Evolutionary conservation across 1,140 invertebrate species (phyloP), one percentile per base, ranked within the genome.

Genomic region (Aphidius gifuensis): DNA sequence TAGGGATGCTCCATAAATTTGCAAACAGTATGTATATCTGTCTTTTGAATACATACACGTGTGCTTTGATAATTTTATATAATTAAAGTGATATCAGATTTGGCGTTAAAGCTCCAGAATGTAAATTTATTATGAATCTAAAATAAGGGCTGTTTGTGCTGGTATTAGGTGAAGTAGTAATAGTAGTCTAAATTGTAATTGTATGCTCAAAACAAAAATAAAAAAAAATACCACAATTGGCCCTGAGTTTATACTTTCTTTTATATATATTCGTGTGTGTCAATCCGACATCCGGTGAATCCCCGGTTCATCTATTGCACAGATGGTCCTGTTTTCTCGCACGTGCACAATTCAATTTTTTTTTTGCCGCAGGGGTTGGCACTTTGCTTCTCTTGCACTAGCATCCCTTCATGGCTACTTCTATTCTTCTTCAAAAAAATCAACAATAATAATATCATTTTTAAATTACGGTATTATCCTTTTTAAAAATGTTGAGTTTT

Each of bases 261-360:
- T 38, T 23, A 48, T 48, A 43, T 42, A 51, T 9, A 32, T 32
- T 32, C 11, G 60, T 48, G 49, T 66, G 57, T 62, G 61, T 67
- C 66, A 62, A 67, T 67, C 61, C 63, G 62, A 67, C 66, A 67
- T 67, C 66, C 66, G 66, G 62, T 40, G 62, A 67, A 67, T 67
- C 62, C 47, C 59, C 43, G 49, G 23, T 32, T 32, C 23, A 32
- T 32, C 23, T 32, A 32, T 23, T 39, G 62, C 66, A 60, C 66
- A 67, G 66, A 67, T 64, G 66, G 66, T 47, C 62, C 57, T 47
- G 55, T 64, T 64, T 55, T 55, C 62, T 49, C 65, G 62, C 65
- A 66, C 65, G 65, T 66, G 65, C 62, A 66, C 62, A 44, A 64
- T 66, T 66, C 60, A 62, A 66, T 66, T 64, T 61, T 55, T 39